Base-by-base conservation (phyloP, 2,888 invertebrate species). In the Pseudococcus longispinus region DNA sequence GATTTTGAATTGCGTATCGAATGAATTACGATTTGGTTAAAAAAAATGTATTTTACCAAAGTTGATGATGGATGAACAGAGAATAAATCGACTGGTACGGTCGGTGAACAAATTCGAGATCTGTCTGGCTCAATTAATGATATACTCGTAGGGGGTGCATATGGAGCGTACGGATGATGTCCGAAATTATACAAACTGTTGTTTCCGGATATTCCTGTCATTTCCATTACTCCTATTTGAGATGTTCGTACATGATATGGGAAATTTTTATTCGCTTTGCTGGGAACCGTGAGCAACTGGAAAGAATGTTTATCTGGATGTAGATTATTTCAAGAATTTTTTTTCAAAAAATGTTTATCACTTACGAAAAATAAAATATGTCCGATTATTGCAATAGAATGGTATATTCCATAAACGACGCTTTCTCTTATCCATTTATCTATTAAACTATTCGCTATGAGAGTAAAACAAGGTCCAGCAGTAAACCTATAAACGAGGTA, bases 221-320 rank as follows among this genome's bases (percentile, higher is more conserved):
- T 91, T 91, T 94, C 93, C 94, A 94, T 94, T 0, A 94, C 92
- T 18, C 94, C 94, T 42, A 95, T 94, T 91, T 97, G 96, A 0
- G 95, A 95, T 0, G 97, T 97, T 85, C 96, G 92, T 42, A 97
- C 96, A 90, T 97, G 97, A 90, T 96, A 97, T 0, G 97, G 97
- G 89, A 97, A 97, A 90, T 96, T 96, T 90, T 94, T 95, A 90
- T 97, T 97, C 0, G 96, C 96, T 88, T 95, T 94, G 1, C 95
- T 94, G 2, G 97, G 97, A 90, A 96, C 91, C 0, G 97, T 97
- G 87, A 97, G 90, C 87, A 95, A 91, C 96, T 96, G 91, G 5
- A 92, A 92, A n/a, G 55, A 44, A 87, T 23, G 23, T 18, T 60
- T 60, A 23, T 8, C 4, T n/a, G n/a, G n/a, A n/a, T n/a, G n/a